phyloP scores from a whole-genome alignment of 1,140 invertebrate species.

The Triops cancriformis region DNA sequence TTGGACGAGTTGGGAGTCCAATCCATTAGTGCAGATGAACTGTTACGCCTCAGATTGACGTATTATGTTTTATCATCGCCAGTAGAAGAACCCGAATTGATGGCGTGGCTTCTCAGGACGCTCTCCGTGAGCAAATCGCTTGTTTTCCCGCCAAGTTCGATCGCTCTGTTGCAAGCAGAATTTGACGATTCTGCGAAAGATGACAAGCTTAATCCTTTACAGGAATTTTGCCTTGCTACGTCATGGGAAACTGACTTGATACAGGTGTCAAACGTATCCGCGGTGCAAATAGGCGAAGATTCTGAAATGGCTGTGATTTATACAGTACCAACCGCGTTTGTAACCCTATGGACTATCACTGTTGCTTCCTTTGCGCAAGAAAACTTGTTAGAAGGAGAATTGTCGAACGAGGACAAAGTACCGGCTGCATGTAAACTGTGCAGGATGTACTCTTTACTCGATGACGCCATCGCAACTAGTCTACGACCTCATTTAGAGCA shows the following conservation, averaged over 20 bases:
- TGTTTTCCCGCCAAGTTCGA: neutral
- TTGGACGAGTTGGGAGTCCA: neutral
- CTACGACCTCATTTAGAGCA: neutral
- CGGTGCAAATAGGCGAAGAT: no score
- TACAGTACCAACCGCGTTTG: no score
- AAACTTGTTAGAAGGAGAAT: no score
- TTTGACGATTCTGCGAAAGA: neutral
- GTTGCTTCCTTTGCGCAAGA: no score
- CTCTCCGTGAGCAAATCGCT: neutral
- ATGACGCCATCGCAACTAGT: neutral
- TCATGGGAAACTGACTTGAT: neutral
- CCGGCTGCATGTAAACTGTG: neutral
- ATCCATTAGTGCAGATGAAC: neutral
- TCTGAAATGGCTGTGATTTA: no score
- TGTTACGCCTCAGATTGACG: neutral
- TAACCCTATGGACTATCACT: no score
- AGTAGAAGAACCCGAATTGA: neutral
- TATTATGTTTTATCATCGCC: neutral
- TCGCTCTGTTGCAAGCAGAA: neutral
- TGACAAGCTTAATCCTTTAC: neutral
- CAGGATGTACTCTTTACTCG: neutral
- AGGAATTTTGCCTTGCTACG: neutral
- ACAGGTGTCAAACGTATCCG: no score
- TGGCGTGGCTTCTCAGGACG: neutral
- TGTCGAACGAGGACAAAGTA: neutral